Base-by-base conservation (phyloP, 2,888 invertebrate species). In the Oscheius sp. region DNA sequence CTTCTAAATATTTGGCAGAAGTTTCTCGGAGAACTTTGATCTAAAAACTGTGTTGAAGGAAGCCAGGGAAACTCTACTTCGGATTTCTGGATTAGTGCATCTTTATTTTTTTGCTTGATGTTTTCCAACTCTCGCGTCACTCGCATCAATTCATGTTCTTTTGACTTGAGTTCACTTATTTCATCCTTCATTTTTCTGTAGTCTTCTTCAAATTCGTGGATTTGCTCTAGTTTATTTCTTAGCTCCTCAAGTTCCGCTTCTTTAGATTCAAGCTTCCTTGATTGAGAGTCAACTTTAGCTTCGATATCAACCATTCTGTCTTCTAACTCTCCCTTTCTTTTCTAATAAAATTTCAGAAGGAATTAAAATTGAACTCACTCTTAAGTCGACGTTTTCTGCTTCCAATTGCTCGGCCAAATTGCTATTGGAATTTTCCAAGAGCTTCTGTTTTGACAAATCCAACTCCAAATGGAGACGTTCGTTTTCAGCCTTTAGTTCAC, bases 121-220 rank as follows among this genome's bases (percentile, higher is more conserved):
- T n/a, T n/a, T 27, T 69, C 69, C 31, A 45, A 25, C 17, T 63
- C 69, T 17, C 53, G 37, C 0, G n/a, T 45, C 12, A 69, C 27
- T 17, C 29, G 25, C 3, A 23, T 31, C n/a, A 34, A 8, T 25
- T 69, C 64, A 20, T 52, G 42, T 23, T 64, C 53, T 34, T 64
- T 50, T n/a, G 20, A 42, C 15, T 39, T 58, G 12, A 69, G 53
- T 37, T 69, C 69, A 12, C 53, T 64, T 25, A 61, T 31, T 31
- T 68, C 61, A 34, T 68, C 68, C 27, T 34, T 45, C 68, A 68
- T 58, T 34, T 37, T 50, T 3, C 31, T 29, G 52, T 61, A 61
- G 8, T 68, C 61, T 25, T 58, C 68, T 27, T 68, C 61, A 34
- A 68, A 68, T 10, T n/a, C 17, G n/a, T 48, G 68, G 20, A 66